Conservation (phyloP, 1,140 invertebrate genomes). For the Caenorhabditis briggsae region DNA sequence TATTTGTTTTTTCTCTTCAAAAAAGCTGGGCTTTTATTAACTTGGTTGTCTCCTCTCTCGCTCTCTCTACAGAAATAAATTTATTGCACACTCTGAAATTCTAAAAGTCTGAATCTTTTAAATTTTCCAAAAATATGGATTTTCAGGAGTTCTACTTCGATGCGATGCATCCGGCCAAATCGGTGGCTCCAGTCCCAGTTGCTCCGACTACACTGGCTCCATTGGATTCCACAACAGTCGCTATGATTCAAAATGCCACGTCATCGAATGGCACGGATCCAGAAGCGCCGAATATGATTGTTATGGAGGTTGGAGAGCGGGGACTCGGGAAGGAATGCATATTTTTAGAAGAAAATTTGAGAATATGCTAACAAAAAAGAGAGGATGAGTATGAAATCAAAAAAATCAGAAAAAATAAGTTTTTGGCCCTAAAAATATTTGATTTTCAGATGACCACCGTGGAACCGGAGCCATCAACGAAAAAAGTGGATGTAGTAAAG, state of each 20-base stretch:
- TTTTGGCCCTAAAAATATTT: neutral
- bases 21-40: neutral
- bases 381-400: too few species aligned
- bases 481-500: neutral
- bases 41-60: neutral
- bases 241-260: conserved; percentile 39
- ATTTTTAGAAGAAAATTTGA: too few species aligned
- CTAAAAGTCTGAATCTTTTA: neutral
- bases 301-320: neutral
- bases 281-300: conserved; percentile 13
- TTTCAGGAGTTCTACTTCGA: conserved; percentile 68
- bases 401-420: too few species aligned
- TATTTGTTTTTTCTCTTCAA: neutral
- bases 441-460: neutral
- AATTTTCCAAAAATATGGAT: neutral
- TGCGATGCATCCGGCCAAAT: conserved; percentile 60
- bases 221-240: neutral
- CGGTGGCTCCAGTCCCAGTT: neutral
- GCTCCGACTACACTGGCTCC: neutral
- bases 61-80: neutral
- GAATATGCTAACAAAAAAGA: too few species aligned
- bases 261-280: neutral
- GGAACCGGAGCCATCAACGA: neutral
- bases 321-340: too few species aligned
- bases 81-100: neutral